Base-by-base conservation (phyloP, 2,113 vertebrate genomes). In the Pseudopodoces humilis region DNA sequence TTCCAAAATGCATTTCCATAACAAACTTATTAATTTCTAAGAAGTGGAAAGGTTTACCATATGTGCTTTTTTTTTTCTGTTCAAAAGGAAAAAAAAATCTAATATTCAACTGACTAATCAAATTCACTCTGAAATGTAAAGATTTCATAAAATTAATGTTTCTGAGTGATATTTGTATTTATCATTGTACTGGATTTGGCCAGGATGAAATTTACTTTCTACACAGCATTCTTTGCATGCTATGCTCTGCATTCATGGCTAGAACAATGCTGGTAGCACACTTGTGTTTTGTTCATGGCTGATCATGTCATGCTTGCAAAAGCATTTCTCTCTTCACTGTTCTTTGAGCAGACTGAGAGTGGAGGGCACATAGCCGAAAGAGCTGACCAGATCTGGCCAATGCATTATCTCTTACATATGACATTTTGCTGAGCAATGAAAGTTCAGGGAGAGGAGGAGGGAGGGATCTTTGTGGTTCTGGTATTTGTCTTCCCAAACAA, bases 1-100 rank as follows among this genome's bases (percentile, higher is more conserved):
- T 63, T 97, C 65, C 20, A 62, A 69, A 89, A 94, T 69, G 9
- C 39, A 88, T 56, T 93, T 67, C 47, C 95, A 37, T 56, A 92
- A 64, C 37, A 96, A 92, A 47, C 37, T 58, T 10, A 83, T 72
- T 31, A 78, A 91, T 49, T 85, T 79, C 56, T 94, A 62, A 58
- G 79, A 92, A 78, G n/a, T 24, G 11, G 52, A 95, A 93, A 95
- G 69, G 28, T 93, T 74, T 23, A 83, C 28, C 25, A 13, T 11
- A 41, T 77, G 18, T 37, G 39, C 39, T 79, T 95, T 67, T 41
- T 91, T 78, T 53, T 95, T 95, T 63, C 37, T 74, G 5, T 58
- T 95, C 33, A 24, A 70, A 95, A 69, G 16, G 28, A 30, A 20
- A 39, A 59, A 59, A 60, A 46, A 71, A n/a, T 39, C 23, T 37